phyloP scores from a whole-genome alignment of 1,140 invertebrate genomes.

The Melanaphis sacchari region DNA sequence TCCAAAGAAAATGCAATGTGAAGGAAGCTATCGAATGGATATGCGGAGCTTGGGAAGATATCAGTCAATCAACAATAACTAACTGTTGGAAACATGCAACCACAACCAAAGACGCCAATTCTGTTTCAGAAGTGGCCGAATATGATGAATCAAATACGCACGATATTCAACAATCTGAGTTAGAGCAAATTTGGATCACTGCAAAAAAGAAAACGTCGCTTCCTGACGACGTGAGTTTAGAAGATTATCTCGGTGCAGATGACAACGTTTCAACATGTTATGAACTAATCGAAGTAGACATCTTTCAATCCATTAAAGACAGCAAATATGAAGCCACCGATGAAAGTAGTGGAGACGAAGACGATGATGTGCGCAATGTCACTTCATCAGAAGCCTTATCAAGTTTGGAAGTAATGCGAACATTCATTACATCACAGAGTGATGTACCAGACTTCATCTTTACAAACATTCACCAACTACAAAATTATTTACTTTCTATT shows the following conservation, averaged over 20 bases:
- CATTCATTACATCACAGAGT: conserved; percentile 19
- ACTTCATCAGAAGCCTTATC: conserved; percentile 24
- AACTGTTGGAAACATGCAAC: conserved; percentile 40
- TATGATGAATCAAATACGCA: conserved; percentile 32
- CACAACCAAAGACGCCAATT: conserved; percentile 13
- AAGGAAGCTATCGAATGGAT: conserved; percentile 15
- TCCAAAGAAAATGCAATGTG: not conserved
- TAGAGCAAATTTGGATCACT: conserved; percentile 27
- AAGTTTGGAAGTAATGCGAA: conserved; percentile 26
- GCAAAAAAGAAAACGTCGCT: conserved; percentile 12
- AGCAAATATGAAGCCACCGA: not conserved
- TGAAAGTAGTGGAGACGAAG: conserved; percentile 13
- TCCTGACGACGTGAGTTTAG: conserved; percentile 3
- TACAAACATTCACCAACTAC: conserved; percentile 32
- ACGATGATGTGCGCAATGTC: conserved; percentile 20
- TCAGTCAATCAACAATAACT: conserved; percentile 29
- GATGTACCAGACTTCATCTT: conserved; percentile 20
- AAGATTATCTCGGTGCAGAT: conserved; percentile 14
- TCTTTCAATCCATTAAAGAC: conserved; percentile 10
- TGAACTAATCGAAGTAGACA: conserved; percentile 5
- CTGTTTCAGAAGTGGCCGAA: not conserved
- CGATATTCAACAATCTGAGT: conserved; percentile 5
- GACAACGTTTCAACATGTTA: conserved; percentile 27
- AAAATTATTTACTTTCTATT: conserved; percentile 25
- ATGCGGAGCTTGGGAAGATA: conserved; percentile 26